Evolutionary conservation across 1,140 invertebrate species (phyloP).

Genomic region (Alviniconcha marisindica): DNA sequence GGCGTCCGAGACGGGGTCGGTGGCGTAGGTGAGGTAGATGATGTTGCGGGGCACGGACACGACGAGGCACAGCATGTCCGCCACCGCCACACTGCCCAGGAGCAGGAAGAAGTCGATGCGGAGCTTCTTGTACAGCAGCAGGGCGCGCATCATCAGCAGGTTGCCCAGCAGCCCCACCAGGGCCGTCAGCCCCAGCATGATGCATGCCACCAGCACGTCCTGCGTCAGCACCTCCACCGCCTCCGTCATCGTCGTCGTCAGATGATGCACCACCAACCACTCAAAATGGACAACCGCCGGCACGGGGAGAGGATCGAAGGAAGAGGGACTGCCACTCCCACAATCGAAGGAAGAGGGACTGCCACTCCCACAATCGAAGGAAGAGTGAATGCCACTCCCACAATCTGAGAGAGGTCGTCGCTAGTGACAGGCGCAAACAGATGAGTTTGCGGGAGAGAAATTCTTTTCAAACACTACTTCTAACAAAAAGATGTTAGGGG

Average conservation of each 20-base stretch:
- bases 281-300: too few species aligned
- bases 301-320: too few species aligned
- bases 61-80: slow-evolving; percentile 59
- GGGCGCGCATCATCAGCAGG: slow-evolving; percentile 60
- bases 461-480: too few species aligned
- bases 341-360: too few species aligned
- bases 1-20: slow-evolving; percentile 46
- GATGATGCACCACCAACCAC: too few species aligned
- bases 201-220: slow-evolving; percentile 53
- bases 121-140: slow-evolving; percentile 57
- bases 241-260: neutral
- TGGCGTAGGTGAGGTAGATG: slow-evolving; percentile 49
- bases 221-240: slow-evolving; percentile 34
- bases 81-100: slow-evolving; percentile 60
- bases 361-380: too few species aligned
- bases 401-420: too few species aligned
- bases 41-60: slow-evolving; percentile 63
- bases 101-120: slow-evolving; percentile 63
- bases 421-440: too few species aligned
- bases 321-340: too few species aligned
- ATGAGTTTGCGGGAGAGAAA: too few species aligned
- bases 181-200: slow-evolving; percentile 61
- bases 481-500: too few species aligned
- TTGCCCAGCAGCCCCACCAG: slow-evolving; percentile 67
- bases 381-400: too few species aligned